phyloP scores from a whole-genome alignment of 2,797 vertebrate genomes.

The Argentina silus region DNA sequence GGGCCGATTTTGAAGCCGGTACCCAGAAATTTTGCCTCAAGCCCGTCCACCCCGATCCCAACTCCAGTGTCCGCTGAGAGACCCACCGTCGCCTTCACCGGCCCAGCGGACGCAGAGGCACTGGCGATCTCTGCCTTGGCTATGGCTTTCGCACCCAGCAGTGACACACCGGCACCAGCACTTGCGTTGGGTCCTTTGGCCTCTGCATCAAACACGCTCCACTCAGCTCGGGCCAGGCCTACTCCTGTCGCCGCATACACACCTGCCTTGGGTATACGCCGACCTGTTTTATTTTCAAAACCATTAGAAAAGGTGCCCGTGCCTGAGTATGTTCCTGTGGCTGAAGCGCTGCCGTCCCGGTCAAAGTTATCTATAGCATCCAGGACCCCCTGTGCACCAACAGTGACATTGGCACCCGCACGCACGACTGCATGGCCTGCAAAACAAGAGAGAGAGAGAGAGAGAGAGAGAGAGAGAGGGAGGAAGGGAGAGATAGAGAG shows the following conservation, averaged over 20 bases:
- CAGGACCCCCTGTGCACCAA: no score
- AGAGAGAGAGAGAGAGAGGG: no score
- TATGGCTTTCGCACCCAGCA: neutral
- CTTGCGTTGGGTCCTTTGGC: conserved; percentile 38
- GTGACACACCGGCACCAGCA: no score
- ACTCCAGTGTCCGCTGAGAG: conserved; percentile 34
- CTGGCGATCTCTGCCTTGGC: conserved; percentile 23
- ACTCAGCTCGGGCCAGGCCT: no score
- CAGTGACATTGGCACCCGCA: no score
- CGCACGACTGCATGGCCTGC: no score
- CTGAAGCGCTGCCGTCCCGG: neutral
- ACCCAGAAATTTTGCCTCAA: conserved; percentile 31
- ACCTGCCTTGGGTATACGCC: conserved; percentile 17
- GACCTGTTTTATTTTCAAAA: neutral
- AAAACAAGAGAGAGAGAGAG: no score
- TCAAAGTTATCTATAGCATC: neutral
- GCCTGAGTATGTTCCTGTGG: rapidly evolving
- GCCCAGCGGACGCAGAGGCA: conserved; percentile 32
- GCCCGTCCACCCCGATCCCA: rapidly evolving
- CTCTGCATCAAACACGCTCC: no score
- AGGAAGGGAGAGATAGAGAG: no score
- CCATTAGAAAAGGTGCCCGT: rapidly evolving
- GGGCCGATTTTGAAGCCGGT: neutral
- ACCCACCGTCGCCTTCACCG: neutral
- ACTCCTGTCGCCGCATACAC: no score